Percentiles rank a stretch among this genome's conserved stretches.
Evolutionary conservation across 2,113 vertebrate species (phyloP).

Genomic region (Phoenicopterus ruber): DNA sequence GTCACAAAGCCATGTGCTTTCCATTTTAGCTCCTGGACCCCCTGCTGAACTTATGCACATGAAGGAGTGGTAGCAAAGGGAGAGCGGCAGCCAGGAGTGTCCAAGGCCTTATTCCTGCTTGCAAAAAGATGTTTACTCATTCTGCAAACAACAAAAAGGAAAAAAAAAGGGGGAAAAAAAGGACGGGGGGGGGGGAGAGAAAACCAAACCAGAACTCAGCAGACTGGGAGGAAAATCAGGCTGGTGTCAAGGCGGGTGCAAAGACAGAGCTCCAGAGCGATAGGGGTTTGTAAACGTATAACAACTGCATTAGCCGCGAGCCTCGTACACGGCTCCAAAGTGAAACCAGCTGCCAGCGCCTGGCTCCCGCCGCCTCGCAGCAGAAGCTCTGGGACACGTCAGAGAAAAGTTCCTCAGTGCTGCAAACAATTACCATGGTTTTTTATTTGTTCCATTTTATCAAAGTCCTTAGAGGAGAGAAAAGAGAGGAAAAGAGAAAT

Average conservation of each 20-base stretch:
- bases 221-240: background rate
- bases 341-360: conserved; percentile 79
- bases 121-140: background rate
- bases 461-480: background rate
- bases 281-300: conserved; percentile 2
- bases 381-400: conserved; percentile 32
- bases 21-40: conserved; percentile 61
- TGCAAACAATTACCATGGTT: conserved; percentile 39
- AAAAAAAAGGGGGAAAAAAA: too few species aligned
- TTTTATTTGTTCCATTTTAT: background rate
- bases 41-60: conserved; percentile 50
- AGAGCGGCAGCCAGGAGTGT: conserved; percentile 10
- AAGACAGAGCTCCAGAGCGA: background rate
- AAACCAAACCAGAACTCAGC: background rate
- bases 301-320: conserved; percentile 64
- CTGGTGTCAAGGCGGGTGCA: background rate
- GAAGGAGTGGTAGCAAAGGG: conserved; percentile 33
- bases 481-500: background rate
- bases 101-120: background rate
- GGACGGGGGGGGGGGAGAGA: fast-evolving
- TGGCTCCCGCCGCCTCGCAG: conserved; percentile 11
- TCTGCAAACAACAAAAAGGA: background rate
- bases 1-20: conserved; percentile 64
- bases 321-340: conserved; percentile 74
- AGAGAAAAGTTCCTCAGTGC: background rate